These are phyloP conservation scores for Platyura marginata DNA, from an alignment of 1,140 invertebrate genomes.

Conservation along the genomic window DNA sequence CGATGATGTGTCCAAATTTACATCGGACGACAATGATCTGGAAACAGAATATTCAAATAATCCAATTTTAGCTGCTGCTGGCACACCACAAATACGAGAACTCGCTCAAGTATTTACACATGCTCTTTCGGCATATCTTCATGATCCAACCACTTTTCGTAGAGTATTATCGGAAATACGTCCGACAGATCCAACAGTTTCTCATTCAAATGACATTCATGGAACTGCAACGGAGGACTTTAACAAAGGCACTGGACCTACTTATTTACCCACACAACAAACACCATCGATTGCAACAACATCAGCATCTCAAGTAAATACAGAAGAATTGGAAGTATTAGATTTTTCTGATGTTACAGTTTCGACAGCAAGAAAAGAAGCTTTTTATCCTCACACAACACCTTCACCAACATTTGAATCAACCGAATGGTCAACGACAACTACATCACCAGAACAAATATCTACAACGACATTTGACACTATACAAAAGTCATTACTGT, in stretches of 20 bases:
- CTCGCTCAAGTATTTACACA: conserved; percentile 66
- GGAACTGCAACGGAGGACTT: conserved; percentile 9
- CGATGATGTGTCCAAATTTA: conserved; percentile 24
- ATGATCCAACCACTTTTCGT: conserved; percentile 59
- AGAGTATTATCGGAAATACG: conserved; percentile 51
- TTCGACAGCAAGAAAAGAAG: conserved; percentile 21
- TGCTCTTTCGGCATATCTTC: conserved; percentile 57
- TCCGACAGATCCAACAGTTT: conserved; percentile 49
- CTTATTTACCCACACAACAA: conserved; percentile 18
- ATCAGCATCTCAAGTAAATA: conserved; percentile 30
- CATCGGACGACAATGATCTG: conserved; percentile 30
- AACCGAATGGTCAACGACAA: background rate
- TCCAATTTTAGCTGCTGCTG: conserved; percentile 1
- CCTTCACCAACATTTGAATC: conserved; percentile 9
- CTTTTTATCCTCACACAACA: conserved; percentile 22
- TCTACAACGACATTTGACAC: conserved; percentile 12
- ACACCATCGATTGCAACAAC: conserved; percentile 15
- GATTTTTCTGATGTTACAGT: conserved; percentile 49
- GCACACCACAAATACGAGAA: conserved; percentile 46
- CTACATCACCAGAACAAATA: background rate
- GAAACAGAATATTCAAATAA: conserved; percentile 11
- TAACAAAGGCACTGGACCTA: conserved; percentile 16
- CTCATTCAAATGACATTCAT: conserved; percentile 8
- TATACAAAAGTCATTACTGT: conserved; percentile 7
- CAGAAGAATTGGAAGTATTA: conserved; percentile 51